Evolutionary conservation across 2,888 invertebrate genomes (phyloP).

Genomic region (Drosophila ustulata): DNA sequence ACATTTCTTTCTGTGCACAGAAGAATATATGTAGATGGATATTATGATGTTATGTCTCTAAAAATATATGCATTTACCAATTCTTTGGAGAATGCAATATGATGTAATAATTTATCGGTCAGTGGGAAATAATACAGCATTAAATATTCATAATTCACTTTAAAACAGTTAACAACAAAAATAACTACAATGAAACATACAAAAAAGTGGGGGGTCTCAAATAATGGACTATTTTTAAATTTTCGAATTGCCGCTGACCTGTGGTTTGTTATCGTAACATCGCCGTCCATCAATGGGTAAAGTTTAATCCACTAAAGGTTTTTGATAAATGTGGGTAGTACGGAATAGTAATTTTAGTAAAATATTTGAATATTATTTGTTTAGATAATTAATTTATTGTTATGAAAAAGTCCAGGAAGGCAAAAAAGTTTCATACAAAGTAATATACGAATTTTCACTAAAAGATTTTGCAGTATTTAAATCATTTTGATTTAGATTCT

Average conservation of each 20-base stretch:
- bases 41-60: neutral
- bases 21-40: neutral
- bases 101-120: constrained; percentile 12
- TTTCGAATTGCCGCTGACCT: too few species aligned
- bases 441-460: too few species aligned
- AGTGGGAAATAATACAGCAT: neutral
- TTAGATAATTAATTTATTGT: too few species aligned
- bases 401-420: too few species aligned
- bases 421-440: too few species aligned
- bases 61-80: neutral
- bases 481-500: neutral
- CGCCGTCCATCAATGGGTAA: too few species aligned
- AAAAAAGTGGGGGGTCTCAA: neutral
- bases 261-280: too few species aligned
- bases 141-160: neutral
- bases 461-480: neutral
- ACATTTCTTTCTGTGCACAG: neutral
- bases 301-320: too few species aligned
- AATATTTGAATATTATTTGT: too few species aligned
- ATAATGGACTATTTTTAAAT: too few species aligned
- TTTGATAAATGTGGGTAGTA: too few species aligned
- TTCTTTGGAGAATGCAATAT: neutral
- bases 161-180: neutral
- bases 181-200: neutral
- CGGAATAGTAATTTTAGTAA: too few species aligned